Evolutionary conservation across 2,113 vertebrate species (phyloP).

Genomic region (Prionailurus viverrinus): DNA sequence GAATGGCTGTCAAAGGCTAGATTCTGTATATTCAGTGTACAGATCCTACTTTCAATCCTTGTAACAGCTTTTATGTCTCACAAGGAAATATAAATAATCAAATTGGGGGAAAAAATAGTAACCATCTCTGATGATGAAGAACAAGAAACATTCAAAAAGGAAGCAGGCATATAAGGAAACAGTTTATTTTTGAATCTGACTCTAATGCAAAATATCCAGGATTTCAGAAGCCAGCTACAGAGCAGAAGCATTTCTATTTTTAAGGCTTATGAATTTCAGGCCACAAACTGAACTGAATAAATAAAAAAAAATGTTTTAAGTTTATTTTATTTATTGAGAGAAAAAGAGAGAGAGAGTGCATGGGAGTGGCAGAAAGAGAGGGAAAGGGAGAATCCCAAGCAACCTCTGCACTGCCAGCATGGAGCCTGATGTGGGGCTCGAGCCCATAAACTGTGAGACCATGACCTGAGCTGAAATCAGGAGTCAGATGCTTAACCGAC

Average conservation of each 20-base stretch:
- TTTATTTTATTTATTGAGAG: too few species aligned
- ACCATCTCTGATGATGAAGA: not conserved
- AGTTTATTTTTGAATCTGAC: not conserved
- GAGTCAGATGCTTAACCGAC: too few species aligned
- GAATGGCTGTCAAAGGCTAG: not conserved
- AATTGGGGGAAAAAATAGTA: not conserved
- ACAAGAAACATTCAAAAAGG: not conserved
- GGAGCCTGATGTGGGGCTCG: too few species aligned
- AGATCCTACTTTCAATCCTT: not conserved
- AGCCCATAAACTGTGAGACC: too few species aligned
- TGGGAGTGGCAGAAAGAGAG: too few species aligned
- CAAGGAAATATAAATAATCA: not conserved
- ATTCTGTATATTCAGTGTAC: not conserved
- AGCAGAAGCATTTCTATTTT: not conserved
- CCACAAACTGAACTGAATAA: not conserved
- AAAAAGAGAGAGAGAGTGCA: too few species aligned
- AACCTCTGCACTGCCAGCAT: too few species aligned
- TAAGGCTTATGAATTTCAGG: not conserved
- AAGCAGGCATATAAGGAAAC: not conserved
- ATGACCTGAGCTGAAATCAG: too few species aligned
- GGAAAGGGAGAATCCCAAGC: too few species aligned
- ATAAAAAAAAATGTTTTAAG: not conserved
- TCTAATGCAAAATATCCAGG: not conserved
- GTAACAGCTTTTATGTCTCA: not conserved
- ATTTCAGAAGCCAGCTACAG: not conserved